These are phyloP conservation scores for Girardinus metallicus DNA, from an alignment of 2,797 vertebrate genomes.

Conservation along the genomic window DNA sequence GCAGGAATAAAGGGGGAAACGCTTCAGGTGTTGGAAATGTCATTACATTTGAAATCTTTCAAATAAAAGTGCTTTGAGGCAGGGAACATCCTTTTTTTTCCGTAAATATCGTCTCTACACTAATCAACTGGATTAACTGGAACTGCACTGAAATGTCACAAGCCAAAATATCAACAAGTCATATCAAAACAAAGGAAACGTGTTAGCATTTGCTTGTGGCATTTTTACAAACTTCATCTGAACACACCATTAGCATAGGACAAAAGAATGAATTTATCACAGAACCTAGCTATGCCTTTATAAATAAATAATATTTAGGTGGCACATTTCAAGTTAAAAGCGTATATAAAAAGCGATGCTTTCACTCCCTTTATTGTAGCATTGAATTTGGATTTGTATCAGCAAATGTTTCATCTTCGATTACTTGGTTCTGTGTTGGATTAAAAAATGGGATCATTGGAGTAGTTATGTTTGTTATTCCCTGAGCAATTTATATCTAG, in stretches of 20 bases:
- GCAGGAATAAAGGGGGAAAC: background rate
- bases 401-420: background rate
- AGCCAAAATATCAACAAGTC: background rate
- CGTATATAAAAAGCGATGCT: background rate
- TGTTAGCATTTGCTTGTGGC: background rate
- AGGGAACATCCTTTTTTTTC: background rate
- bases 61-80: background rate
- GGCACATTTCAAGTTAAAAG: background rate
- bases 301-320: background rate
- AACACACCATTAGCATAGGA: background rate
- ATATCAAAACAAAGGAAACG: background rate
- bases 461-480: background rate
- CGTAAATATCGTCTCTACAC: background rate
- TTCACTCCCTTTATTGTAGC: background rate
- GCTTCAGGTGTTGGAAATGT: background rate
- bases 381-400: background rate
- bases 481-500: background rate
- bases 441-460: background rate
- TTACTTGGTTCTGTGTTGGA: background rate
- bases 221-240: background rate
- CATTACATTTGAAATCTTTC: background rate
- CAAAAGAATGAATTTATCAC: background rate
- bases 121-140: background rate
- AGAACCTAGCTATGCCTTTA: background rate
- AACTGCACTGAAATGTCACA: background rate